Conservation (phyloP, 2,888 invertebrate species). For the Therioaphis trifolii region DNA sequence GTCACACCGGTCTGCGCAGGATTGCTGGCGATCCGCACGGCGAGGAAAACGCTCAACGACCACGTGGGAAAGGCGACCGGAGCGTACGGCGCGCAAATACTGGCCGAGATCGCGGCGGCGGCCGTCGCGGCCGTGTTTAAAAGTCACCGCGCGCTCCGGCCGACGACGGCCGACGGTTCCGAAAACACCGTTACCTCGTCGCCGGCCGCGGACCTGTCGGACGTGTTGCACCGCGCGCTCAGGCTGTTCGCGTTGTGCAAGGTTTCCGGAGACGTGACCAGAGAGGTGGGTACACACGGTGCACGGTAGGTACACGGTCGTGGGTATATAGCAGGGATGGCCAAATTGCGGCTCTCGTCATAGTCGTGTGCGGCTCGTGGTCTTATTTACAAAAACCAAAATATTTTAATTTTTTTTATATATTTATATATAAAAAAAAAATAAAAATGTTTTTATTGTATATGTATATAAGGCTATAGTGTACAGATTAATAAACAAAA, state of each 20-base stretch:
- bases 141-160: conserved; percentile 37
- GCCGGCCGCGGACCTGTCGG: conserved; percentile 49
- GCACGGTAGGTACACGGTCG: too few relatives aligned
- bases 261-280: conserved; percentile 44
- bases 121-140: conserved; percentile 27
- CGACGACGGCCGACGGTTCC: conserved; percentile 27
- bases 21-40: conserved; percentile 6
- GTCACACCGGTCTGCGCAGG: not conserved
- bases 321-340: too few relatives aligned
- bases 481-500: too few relatives aligned
- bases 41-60: conserved; percentile 18
- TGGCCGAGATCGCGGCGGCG: conserved; percentile 30
- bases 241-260: conserved; percentile 55
- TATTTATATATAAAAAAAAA: too few relatives aligned
- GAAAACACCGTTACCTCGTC: conserved; percentile 14
- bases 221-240: conserved; percentile 27
- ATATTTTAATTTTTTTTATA: too few relatives aligned
- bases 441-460: too few relatives aligned
- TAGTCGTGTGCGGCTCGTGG: too few relatives aligned
- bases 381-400: too few relatives aligned
- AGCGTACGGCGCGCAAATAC: conserved; percentile 12
- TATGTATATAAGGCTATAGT: too few relatives aligned
- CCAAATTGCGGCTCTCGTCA: too few relatives aligned
- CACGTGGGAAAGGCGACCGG: not conserved
- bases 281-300: conserved; percentile 9